Base-by-base conservation (phyloP, 2,113 vertebrate genomes). In the Regulus satrapa region DNA sequence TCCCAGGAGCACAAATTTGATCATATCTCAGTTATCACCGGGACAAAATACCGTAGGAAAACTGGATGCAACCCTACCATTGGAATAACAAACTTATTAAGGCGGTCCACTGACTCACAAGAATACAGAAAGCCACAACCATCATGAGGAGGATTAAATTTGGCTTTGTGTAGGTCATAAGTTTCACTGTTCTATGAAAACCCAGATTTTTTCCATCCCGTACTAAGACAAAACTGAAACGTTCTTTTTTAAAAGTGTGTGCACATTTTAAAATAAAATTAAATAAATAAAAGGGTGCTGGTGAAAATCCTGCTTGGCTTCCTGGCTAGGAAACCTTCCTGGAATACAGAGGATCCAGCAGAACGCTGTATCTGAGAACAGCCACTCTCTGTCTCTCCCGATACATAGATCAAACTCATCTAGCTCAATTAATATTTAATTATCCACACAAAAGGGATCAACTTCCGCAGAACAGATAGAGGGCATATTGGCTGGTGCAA, bases 401-500 rank as follows among this genome's bases (percentile, higher is more conserved):
- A 80, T 25, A 74, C 51, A 40, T 4, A 86, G 82, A 97, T 91
- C 92, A 94, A 93, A 77, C 67, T 91, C 79, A 58, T 74, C 88
- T 28, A 16, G 29, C 43, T 88, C 88, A 84, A 94, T 96, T 90
- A 96, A 97, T 96, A 96, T 94, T 97, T 95, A 69, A 96, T 95
- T 88, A 92, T 46, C 85, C 80, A 84, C 91, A 94, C 92, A 96
- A 96, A 96, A 85, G 94, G 82, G 85, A 97, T 97, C 96, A 92
- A 84, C 94, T 94, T 92, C 75, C 43, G 1, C 61, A 59, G 88
- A 95, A 93, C 95, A 95, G 91, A 97, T 94, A 97, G 95, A 96
- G 96, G 95, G 79, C 96, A 95, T 1, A 29, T 10, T 74, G 79
- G 75, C 86, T 97, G 83, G 92, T 0, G 95, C 95, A 97, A 93